Conservation (phyloP, 2,888 invertebrate species). For the Torymus tubicola region DNA sequence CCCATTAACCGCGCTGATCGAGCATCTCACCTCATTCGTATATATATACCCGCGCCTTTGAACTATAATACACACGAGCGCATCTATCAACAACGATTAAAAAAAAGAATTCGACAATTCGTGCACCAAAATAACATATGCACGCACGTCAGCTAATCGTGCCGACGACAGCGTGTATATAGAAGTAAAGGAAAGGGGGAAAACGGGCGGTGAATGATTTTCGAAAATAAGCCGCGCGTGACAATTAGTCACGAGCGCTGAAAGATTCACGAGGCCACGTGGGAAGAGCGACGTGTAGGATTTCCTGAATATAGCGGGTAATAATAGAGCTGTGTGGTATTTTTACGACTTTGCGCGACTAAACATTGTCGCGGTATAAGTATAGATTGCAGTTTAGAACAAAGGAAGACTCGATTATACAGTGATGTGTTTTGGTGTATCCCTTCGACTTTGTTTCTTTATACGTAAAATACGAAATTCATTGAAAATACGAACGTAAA, state of each 20-base stretch:
- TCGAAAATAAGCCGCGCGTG: slow-evolving; percentile 41
- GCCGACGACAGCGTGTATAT: slow-evolving; percentile 17
- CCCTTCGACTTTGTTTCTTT: no score
- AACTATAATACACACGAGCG: no score
- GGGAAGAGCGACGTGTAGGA: not conserved
- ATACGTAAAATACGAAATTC: no score
- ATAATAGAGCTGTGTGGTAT: slow-evolving; percentile 21
- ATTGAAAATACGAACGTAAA: no score
- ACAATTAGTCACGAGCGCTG: slow-evolving; percentile 45
- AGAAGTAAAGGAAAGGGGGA: not conserved
- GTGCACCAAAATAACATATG: not conserved
- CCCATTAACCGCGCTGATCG: no score
- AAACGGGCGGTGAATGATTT: slow-evolving; percentile 22
- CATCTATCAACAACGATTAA: no score
- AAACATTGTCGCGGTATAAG: not conserved
- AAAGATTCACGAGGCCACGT: slow-evolving; percentile 43
- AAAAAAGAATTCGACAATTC: not conserved
- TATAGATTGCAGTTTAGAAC: no score
- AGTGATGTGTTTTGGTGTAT: no score
- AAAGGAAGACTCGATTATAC: no score
- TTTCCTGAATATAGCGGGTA: slow-evolving; percentile 21
- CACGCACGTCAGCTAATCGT: slow-evolving; percentile 9
- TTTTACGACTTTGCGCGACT: not conserved
- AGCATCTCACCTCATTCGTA: no score
- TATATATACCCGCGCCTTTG: no score